Base-by-base conservation (phyloP, 2,797 vertebrate species). In the Tapera naevia region DNA sequence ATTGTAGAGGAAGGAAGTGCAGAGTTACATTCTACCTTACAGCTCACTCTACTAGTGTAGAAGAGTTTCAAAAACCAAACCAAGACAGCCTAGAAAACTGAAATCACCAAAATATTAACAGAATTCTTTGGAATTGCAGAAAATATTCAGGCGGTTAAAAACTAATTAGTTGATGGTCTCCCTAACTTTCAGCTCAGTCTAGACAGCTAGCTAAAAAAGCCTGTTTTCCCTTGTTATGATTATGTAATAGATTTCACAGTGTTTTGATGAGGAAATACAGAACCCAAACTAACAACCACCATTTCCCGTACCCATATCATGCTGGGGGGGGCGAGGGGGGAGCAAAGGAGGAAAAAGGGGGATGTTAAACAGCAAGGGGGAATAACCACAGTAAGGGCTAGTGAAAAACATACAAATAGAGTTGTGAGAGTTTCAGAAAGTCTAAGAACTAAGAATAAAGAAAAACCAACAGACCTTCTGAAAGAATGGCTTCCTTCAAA, bases 401-500 rank as follows among this genome's bases (percentile, higher is more conserved):
- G 16, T 70, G 53, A 69, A 89, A 65, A 86, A 87, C 66, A 64
- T 15, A 82, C 15, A 13, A 66, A 54, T 2, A 43, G 7, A 81
- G 14, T 23, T 57, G 4, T 10, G 24, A 46, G 64, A 66, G 14
- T 72, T 91, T 79, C 80, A 78, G 57, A 89, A 91, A 91, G 70
- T 19, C 22, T n/a, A 78, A 64, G 17, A 79, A 60, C 18, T 74
- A 51, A 88, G 57, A 78, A 83, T 56, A 62, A 89, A 95, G 95
- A 97, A 57, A 8, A 93, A 80, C 28, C 83, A 60, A 97, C 98
- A 57, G 94, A 99, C 99, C 99, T 98, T 98, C 98, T 94, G 98
- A 98, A 98, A 98, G 97, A 97, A 99, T 98, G 41, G 99, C 98
- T 95, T 99, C 99, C 97, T 99, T 99, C 93, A 99, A 98, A 81